These are phyloP conservation scores for Plestiodon gilberti DNA, from an alignment of 2,113 vertebrate species.

Conservation along the genomic window DNA sequence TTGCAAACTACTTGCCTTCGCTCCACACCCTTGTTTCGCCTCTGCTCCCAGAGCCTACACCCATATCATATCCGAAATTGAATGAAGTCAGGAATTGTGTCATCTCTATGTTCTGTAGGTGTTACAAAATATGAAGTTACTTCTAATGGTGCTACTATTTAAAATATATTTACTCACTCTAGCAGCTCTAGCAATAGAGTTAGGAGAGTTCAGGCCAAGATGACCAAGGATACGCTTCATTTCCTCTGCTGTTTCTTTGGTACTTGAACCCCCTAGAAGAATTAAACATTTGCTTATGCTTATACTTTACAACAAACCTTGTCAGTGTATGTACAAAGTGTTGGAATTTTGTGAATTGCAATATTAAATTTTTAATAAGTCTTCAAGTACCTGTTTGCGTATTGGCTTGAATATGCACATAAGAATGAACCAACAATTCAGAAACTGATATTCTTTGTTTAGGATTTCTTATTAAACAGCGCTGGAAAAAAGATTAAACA, in stretches of 20 bases:
- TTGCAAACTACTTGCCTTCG: too few species aligned
- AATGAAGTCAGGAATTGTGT: background rate
- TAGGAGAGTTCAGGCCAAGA: constrained; percentile 93
- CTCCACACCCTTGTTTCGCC: too few species aligned
- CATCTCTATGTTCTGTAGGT: background rate
- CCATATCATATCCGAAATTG: background rate
- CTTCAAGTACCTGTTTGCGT: constrained; percentile 78
- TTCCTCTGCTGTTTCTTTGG: constrained; percentile 78
- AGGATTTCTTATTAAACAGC: constrained; percentile 89
- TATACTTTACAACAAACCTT: background rate
- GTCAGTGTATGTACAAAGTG: background rate
- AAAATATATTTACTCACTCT: constrained; percentile 80
- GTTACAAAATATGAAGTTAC: background rate
- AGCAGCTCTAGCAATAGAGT: constrained; percentile 91
- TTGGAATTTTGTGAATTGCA: background rate
- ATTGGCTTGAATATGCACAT: constrained; percentile 87
- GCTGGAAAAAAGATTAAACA: constrained; percentile 67
- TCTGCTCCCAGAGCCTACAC: background rate
- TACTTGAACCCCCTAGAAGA: constrained; percentile 61
- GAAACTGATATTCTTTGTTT: constrained; percentile 90
- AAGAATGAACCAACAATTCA: constrained; percentile 88
- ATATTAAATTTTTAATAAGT: constrained; percentile 16
- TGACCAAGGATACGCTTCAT: constrained; percentile 90
- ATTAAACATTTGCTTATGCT: constrained; percentile 4
- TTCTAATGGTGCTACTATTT: background rate